Conservation (phyloP, 2,113 vertebrate species). For the Progne subis region DNA sequence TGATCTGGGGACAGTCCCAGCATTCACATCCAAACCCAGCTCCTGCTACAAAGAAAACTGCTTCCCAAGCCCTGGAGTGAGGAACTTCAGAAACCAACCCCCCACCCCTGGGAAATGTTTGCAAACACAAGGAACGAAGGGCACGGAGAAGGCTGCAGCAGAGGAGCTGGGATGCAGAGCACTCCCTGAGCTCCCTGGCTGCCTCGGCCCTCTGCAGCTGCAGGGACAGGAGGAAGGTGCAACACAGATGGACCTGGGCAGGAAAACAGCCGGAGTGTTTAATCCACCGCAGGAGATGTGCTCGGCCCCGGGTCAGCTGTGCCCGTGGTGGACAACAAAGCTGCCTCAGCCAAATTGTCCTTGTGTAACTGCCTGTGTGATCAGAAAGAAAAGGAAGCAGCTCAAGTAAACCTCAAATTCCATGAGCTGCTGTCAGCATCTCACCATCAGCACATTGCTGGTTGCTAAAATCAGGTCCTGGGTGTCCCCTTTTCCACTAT, state of each 20-base stretch:
- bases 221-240: fast-evolving
- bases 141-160: fast-evolving
- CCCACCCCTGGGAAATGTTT: not conserved
- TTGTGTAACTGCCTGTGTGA: not conserved
- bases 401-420: not conserved
- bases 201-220: not conserved
- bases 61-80: not conserved
- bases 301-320: fast-evolving
- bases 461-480: not conserved
- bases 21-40: not conserved
- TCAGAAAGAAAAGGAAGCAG: not conserved
- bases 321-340: not conserved
- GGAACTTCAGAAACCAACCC: not conserved
- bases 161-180: not conserved
- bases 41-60: not conserved
- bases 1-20: not conserved
- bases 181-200: not conserved
- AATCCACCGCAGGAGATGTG: fast-evolving
- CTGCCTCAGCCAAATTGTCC: not conserved
- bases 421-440: not conserved
- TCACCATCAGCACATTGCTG: not conserved
- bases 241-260: not conserved
- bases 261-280: too few species aligned
- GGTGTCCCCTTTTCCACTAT: not conserved
- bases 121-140: not conserved